Percentiles rank a stretch among this genome's conserved stretches.
phyloP scores from a whole-genome alignment of 2,888 invertebrate genomes.

The Ceriagrion tenellum region DNA sequence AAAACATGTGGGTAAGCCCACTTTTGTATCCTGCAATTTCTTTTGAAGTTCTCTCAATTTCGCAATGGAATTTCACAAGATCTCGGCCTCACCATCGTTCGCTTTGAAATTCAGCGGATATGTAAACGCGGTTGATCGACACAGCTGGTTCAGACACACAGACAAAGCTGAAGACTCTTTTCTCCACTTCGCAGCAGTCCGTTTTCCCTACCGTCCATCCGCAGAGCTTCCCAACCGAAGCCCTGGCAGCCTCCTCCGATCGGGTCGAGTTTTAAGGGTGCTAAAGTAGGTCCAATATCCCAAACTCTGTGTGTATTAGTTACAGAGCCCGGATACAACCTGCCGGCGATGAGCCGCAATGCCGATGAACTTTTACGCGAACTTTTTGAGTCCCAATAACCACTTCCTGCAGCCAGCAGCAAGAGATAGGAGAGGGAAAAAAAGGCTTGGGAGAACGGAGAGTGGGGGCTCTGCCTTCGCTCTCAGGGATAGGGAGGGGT shows the following conservation, averaged over 20 bases:
- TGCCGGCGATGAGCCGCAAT: conserved; percentile 13
- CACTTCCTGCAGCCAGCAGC: conserved; percentile 12
- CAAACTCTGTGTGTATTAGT: conserved; percentile 10
- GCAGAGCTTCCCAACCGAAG: background rate
- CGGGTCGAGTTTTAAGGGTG: background rate
- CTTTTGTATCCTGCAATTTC: too few relatives aligned
- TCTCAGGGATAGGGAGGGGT: background rate
- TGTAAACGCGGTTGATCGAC: background rate
- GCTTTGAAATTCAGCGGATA: background rate
- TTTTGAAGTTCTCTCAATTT: too few relatives aligned
- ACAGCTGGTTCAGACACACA: background rate
- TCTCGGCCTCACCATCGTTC: too few relatives aligned
- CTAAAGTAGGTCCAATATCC: conserved; percentile 21
- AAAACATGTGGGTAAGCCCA: too few relatives aligned
- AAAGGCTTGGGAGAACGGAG: too few relatives aligned
- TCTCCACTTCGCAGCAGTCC: background rate
- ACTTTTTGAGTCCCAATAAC: conserved; percentile 36
- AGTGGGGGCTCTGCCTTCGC: too few relatives aligned
- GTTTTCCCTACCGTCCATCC: background rate
- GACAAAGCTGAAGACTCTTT: background rate
- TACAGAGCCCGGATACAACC: conserved; percentile 3
- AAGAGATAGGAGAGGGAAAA: background rate
- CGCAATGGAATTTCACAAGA: too few relatives aligned
- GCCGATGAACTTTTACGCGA: conserved; percentile 32
- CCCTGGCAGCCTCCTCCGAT: background rate